These are phyloP conservation scores for Corythaixoides concolor DNA, from an alignment of 2,113 vertebrate genomes.

Conservation along the genomic window DNA sequence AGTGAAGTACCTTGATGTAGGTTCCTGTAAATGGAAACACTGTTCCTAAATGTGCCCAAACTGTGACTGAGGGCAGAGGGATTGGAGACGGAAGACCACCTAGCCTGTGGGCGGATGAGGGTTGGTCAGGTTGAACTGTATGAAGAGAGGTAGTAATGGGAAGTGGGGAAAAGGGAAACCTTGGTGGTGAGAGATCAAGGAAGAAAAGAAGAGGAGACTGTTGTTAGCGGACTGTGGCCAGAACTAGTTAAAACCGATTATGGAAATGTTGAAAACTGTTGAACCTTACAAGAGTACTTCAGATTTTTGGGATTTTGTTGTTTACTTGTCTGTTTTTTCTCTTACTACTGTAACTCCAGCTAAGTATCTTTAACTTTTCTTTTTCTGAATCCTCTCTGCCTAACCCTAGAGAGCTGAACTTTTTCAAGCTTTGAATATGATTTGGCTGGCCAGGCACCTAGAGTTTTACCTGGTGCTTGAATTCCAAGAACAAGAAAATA, in stretches of 20 bases:
- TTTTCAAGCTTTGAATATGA: neutral
- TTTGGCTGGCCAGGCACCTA: neutral
- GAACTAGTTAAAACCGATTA: neutral
- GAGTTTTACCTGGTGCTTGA: neutral
- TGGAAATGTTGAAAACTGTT: neutral
- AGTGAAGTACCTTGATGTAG: neutral
- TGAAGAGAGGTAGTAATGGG: neutral
- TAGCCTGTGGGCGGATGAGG: fast-evolving
- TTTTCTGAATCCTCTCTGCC: neutral
- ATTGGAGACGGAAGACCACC: neutral
- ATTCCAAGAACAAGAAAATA: neutral
- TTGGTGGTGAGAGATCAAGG: neutral
- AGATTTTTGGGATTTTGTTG: neutral
- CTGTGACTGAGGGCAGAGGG: neutral
- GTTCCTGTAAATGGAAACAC: neutral
- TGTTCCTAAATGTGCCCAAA: neutral
- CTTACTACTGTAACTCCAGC: neutral
- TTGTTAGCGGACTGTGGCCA: neutral
- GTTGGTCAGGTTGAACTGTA: neutral
- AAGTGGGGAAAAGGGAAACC: neutral
- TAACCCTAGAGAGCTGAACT: neutral
- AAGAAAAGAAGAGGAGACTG: neutral
- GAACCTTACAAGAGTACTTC: neutral
- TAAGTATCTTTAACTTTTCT: neutral
- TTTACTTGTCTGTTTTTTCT: neutral